phyloP scores from a whole-genome alignment of 2,888 invertebrate species.

The Drosophila nr. medialis region DNA sequence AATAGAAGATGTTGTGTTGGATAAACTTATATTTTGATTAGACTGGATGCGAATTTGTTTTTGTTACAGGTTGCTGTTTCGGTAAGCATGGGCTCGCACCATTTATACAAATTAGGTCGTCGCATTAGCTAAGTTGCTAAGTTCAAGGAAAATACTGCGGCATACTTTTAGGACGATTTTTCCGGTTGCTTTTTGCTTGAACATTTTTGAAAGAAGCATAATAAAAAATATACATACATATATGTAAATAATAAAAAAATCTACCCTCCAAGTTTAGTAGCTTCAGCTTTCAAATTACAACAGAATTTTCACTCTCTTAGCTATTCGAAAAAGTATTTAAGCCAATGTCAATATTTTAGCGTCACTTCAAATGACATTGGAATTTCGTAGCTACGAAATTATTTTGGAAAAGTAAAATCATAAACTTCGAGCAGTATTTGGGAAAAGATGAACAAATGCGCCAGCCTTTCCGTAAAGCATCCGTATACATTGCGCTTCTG shows the following conservation, averaged over 20 bases:
- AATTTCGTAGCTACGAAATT: conserved; percentile 11
- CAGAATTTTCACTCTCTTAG: background rate
- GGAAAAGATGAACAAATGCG: conserved; percentile 81
- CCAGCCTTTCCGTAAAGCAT: conserved; percentile 75
- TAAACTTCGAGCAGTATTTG: conserved; percentile 14
- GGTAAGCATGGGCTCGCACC: background rate
- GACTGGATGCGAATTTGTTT: background rate
- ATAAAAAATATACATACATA: no score
- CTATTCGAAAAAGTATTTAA: background rate
- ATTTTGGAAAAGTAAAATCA: background rate
- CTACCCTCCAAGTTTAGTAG: background rate
- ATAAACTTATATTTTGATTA: background rate
- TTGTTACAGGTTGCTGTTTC: background rate
- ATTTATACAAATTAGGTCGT: background rate
- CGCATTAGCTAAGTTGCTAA: background rate
- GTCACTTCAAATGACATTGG: conserved; percentile 27
- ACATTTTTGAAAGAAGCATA: no score
- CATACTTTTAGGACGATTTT: background rate
- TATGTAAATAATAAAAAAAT: no score
- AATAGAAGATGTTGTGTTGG: background rate
- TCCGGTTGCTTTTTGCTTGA: no score
- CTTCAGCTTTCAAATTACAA: background rate
- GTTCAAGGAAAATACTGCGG: background rate
- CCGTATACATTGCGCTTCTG: conserved; percentile 67
- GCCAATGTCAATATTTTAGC: background rate